Percentiles rank a stretch among this genome's conserved stretches.
Conservation (phyloP, 1,140 invertebrate species). For the Manduca sexta region DNA sequence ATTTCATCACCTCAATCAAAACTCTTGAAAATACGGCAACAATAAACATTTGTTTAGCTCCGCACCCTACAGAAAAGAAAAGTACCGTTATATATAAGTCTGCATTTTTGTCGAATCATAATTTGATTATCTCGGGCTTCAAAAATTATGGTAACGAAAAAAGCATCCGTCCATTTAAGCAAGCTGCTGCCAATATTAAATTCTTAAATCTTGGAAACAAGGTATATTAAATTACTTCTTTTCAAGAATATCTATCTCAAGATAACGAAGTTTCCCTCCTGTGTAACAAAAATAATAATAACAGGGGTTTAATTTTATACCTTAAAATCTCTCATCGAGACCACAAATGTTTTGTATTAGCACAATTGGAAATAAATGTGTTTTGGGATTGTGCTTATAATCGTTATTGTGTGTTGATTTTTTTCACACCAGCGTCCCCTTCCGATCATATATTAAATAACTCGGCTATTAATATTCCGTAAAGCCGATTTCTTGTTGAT, state of each 20-base stretch:
- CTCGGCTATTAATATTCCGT: constrained; percentile 7
- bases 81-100: constrained; percentile 16
- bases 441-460: background rate
- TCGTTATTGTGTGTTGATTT: background rate
- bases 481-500: constrained; percentile 27
- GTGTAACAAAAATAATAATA: constrained; percentile 5
- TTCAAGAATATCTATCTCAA: background rate
- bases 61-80: constrained; percentile 5
- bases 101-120: constrained; percentile 36
- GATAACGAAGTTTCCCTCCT: background rate
- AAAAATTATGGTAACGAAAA: constrained; percentile 43
- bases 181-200: constrained; percentile 51
- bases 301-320: background rate
- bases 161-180: constrained; percentile 40
- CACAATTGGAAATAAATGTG: too few species aligned
- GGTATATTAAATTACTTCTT: constrained; percentile 30
- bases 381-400: too few species aligned
- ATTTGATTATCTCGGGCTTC: constrained; percentile 38
- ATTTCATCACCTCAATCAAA: too few species aligned
- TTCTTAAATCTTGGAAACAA: constrained; percentile 34
- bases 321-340: background rate
- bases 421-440: background rate
- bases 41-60: too few species aligned
- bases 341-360: too few species aligned
- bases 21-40: too few species aligned